phyloP scores from a whole-genome alignment of 2,888 invertebrate genomes.

The Zaprionus bogoriensis region DNA sequence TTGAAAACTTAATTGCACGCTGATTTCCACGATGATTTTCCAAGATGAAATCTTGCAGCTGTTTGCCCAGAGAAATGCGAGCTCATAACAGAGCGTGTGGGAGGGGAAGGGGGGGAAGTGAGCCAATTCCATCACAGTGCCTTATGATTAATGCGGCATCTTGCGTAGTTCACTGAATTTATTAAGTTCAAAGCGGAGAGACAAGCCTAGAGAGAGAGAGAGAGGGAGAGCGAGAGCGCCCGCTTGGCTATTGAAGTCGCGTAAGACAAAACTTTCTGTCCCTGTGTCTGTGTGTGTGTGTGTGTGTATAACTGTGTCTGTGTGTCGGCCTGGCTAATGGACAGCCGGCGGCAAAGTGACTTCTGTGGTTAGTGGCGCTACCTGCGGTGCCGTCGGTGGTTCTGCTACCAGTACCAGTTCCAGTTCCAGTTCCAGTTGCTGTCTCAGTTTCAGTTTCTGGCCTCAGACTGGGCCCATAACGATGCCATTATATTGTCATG shows the following conservation, averaged over 20 bases:
- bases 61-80: not conserved
- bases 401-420: not conserved
- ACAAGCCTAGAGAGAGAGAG: not conserved
- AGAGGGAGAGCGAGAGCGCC: not conserved
- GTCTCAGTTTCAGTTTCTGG: not conserved
- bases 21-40: no score
- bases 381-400: slow-evolving; percentile 26
- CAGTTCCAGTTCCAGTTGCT: slow-evolving; percentile 5
- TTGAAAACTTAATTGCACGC: not conserved
- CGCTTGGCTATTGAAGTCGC: slow-evolving; percentile 12
- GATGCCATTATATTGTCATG: slow-evolving; percentile 73
- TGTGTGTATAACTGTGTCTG: no score
- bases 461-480: slow-evolving; percentile 20
- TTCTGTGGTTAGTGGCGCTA: slow-evolving; percentile 29
- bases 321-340: slow-evolving; percentile 40
- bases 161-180: slow-evolving; percentile 24
- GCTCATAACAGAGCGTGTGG: not conserved
- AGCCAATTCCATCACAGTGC: slow-evolving; percentile 20
- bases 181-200: slow-evolving; percentile 29
- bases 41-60: no score
- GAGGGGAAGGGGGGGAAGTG: not conserved
- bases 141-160: slow-evolving; percentile 43
- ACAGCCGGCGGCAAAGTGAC: slow-evolving; percentile 41
- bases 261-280: slow-evolving; percentile 19
- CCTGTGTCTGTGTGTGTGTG: no score